Evolutionary conservation across 2,888 invertebrate species (phyloP), one percentile per base, ranked within the genome.

Genomic region (Epicampocera succincta): DNA sequence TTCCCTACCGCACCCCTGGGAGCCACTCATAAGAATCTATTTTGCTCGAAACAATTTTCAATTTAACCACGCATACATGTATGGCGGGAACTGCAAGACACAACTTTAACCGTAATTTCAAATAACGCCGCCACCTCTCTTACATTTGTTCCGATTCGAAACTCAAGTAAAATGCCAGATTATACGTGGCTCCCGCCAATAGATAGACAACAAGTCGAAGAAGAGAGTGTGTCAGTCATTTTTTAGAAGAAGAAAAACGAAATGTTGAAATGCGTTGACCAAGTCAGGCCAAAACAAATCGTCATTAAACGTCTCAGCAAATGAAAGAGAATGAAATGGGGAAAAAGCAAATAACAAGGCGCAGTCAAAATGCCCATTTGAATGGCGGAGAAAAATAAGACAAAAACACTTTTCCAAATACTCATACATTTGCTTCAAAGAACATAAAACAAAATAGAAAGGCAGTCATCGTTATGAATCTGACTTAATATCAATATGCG

Each of bases 111-210:
- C 72, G 52, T 66, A 66, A 69, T 78, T 78, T 78, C 38, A 68
- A 76, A 60, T 76, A 81, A 76, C 56, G 54, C 76, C 72, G 54
- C 66, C 66, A 76, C 60, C 68, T 72, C 66, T 80, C 38, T 74
- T 72, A n/a, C 21, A 25, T 52, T 54, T 15, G 44, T 58, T 40
- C 11, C 65, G 58, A 40, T 2, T 33, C 33, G 17, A 33, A 33
- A 40, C 11, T n/a, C 21, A 13, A 29, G 2, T 11, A 52, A 19
- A 52, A 21, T 13, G 29, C 52, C 63, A 78, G 65, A 74, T 78
- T 82, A 78, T 66, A 69, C 40, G 65, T 61, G 52, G 46, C 44
- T 56, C 48, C 58, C 38, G 8, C 52, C 52, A 69, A 68, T 69
- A 42, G 54, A 68, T 69, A 42, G 54, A 77, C 21, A 42, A 74